phyloP scores from a whole-genome alignment of 2,888 invertebrate species.

The Drosophila greeni region DNA sequence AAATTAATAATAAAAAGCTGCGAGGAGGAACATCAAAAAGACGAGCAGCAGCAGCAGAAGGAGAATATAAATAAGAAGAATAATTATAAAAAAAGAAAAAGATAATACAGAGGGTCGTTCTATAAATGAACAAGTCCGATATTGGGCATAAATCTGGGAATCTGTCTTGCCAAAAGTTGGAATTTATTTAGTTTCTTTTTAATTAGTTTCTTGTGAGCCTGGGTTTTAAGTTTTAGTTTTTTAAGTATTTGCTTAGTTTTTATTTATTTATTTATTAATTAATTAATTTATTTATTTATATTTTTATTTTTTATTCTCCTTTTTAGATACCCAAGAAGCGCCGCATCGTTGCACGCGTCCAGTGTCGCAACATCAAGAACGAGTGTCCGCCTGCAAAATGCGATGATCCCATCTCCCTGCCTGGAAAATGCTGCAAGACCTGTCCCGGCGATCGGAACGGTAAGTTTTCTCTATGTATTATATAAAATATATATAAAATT shows the following conservation, averaged over 20 bases:
- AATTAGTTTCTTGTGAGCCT: not conserved
- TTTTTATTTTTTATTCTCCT: not conserved
- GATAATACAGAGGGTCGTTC: conserved; percentile 19
- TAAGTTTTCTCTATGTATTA: conserved; percentile 79
- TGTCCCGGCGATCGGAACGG: conserved; percentile 89
- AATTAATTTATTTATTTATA: not conserved
- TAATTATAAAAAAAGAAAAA: conserved; percentile 18
- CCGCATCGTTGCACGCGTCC: conserved; percentile 91
- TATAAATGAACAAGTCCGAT: conserved; percentile 58
- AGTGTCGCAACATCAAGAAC: conserved; percentile 93
- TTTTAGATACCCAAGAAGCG: conserved; percentile 91
- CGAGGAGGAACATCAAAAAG: conserved; percentile 55
- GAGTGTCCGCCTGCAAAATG: conserved; percentile 94
- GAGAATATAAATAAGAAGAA: conserved; percentile 37
- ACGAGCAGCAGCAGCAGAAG: conserved; percentile 33
- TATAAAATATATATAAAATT: not conserved
- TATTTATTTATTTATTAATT: not conserved
- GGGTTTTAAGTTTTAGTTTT: not conserved
- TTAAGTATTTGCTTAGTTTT: not conserved
- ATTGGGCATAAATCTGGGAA: conserved; percentile 35
- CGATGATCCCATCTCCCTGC: conserved; percentile 89
- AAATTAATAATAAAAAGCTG: conserved; percentile 59
- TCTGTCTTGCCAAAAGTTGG: conserved; percentile 17
- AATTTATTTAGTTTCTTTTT: conserved; percentile 16
- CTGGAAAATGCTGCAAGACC: conserved; percentile 94